Conservation (phyloP, 2,113 vertebrate species). For the Canis aureus region DNA sequence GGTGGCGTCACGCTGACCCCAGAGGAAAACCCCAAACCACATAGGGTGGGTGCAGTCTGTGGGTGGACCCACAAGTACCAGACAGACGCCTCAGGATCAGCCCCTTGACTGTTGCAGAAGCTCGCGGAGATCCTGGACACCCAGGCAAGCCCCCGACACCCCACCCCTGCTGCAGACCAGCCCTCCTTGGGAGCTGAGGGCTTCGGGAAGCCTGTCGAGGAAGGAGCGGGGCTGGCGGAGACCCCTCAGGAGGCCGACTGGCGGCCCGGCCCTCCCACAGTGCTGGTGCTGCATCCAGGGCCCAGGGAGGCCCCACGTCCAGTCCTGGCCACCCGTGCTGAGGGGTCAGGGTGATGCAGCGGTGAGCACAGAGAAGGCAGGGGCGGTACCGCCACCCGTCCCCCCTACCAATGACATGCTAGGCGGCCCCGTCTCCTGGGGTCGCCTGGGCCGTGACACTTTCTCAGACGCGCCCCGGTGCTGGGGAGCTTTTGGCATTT, state of each 20-base stretch:
- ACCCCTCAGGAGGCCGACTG: not conserved
- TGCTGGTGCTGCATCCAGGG: not conserved
- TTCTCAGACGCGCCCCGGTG: too few species aligned
- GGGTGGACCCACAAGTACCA: not conserved
- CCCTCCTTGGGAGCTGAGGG: not conserved
- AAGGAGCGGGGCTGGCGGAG: not conserved
- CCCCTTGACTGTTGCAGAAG: not conserved
- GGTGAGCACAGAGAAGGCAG: not conserved
- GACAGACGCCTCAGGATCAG: fast-evolving
- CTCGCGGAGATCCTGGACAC: fast-evolving
- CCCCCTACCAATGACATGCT: too few species aligned
- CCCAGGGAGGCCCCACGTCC: not conserved
- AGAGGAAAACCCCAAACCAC: slow-evolving; percentile 51
- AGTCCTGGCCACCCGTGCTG: not conserved
- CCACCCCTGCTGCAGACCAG: not conserved
- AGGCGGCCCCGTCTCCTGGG: too few species aligned
- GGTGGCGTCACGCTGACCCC: fast-evolving
- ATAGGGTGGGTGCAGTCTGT: not conserved
- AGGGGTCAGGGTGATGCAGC: not conserved
- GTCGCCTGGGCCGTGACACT: not conserved
- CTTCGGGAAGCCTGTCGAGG: fast-evolving
- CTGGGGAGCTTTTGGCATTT: fast-evolving
- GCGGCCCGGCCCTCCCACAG: not conserved
- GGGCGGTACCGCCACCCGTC: too few species aligned
- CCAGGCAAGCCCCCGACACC: too few species aligned